phyloP scores from a whole-genome alignment of 2,888 invertebrate genomes.

The Drosophila fulvimacula region DNA sequence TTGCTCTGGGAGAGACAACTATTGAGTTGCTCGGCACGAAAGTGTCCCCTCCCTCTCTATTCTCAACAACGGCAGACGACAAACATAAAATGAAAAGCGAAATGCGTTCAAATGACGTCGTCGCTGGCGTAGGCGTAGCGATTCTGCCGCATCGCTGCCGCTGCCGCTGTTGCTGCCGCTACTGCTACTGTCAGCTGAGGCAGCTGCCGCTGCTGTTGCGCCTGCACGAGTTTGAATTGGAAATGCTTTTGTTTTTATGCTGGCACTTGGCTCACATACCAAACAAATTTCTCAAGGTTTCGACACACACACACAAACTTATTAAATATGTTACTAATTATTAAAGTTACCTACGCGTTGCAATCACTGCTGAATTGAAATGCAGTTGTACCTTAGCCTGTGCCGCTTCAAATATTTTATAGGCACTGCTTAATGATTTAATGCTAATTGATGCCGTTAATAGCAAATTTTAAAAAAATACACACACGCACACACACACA shows the following conservation, averaged over 20 bases:
- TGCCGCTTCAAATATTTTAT: slow-evolving; percentile 52
- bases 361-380: slow-evolving; percentile 45
- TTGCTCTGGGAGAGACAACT: slow-evolving; percentile 40
- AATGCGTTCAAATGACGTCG: slow-evolving; percentile 67
- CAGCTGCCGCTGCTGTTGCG: slow-evolving; percentile 43
- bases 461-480: slow-evolving; percentile 9
- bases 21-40: slow-evolving; percentile 28
- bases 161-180: slow-evolving; percentile 38
- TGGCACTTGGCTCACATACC: slow-evolving; percentile 35
- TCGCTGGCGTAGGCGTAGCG: slow-evolving; percentile 43
- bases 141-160: slow-evolving; percentile 19
- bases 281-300: slow-evolving; percentile 68
- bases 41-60: neutral
- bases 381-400: slow-evolving; percentile 29
- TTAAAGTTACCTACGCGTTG: slow-evolving; percentile 62
- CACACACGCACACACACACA: slow-evolving; percentile 1
- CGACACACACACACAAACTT: slow-evolving; percentile 20
- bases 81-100: slow-evolving; percentile 67
- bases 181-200: slow-evolving; percentile 20
- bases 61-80: slow-evolving; percentile 21
- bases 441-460: slow-evolving; percentile 54
- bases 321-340: slow-evolving; percentile 48
- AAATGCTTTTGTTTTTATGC: slow-evolving; percentile 64
- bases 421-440: slow-evolving; percentile 45
- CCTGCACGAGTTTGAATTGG: slow-evolving; percentile 64